phyloP scores from a whole-genome alignment of 2,888 invertebrate species.

The Peribatodes rhomboidaria region DNA sequence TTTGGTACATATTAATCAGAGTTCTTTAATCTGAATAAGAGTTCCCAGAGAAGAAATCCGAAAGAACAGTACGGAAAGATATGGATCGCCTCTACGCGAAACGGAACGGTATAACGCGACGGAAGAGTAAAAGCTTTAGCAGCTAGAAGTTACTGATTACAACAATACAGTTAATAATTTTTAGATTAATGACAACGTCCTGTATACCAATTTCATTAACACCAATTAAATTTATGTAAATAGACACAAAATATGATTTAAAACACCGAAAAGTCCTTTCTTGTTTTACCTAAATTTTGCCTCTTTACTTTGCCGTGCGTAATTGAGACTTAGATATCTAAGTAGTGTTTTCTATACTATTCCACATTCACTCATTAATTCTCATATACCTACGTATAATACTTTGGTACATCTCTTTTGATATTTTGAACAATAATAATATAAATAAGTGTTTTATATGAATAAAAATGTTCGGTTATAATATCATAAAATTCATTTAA shows the following conservation, averaged over 20 bases:
- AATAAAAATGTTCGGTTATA: background rate
- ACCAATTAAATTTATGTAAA: slow-evolving; percentile 27
- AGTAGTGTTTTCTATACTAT: slow-evolving; percentile 2
- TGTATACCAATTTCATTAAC: slow-evolving; percentile 17
- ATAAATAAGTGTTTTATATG: background rate
- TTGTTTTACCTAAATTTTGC: slow-evolving; percentile 27
- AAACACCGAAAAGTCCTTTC: slow-evolving; percentile 24
- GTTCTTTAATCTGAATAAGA: no score
- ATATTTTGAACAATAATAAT: background rate
- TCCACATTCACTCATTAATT: slow-evolving; percentile 20
- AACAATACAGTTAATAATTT: no score
- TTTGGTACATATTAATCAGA: no score
- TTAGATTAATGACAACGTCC: background rate
- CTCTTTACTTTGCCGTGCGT: slow-evolving; percentile 42
- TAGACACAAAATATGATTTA: slow-evolving; percentile 31
- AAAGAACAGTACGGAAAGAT: no score
- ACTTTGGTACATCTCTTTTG: slow-evolving; percentile 6
- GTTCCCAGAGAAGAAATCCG: no score
- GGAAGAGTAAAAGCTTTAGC: background rate
- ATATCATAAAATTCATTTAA: slow-evolving; percentile 2
- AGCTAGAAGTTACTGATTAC: background rate
- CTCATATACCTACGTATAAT: slow-evolving; percentile 2
- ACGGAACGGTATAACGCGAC: background rate
- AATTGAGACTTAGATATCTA: slow-evolving; percentile 11
- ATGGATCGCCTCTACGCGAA: no score